Conservation (phyloP, 1,140 invertebrate species). For the Sycobia sp. region DNA sequence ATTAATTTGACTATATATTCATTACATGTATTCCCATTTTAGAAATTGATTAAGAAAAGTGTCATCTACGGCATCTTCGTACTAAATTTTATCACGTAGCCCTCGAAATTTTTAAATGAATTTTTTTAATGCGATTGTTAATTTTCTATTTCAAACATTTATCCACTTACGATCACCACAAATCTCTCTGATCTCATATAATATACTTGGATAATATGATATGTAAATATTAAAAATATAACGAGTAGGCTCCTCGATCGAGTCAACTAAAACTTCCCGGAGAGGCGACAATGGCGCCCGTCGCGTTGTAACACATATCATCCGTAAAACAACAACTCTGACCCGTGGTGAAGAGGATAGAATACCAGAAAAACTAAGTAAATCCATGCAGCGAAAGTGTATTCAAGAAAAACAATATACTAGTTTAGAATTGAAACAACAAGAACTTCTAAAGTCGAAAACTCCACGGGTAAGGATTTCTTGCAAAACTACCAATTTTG, state of each 20-base stretch:
- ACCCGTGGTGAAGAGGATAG: constrained; percentile 84
- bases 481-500: constrained; percentile 34
- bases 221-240: no score
- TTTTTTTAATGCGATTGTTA: no score
- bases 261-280: constrained; percentile 80
- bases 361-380: constrained; percentile 72
- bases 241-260: constrained; percentile 71
- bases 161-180: no score
- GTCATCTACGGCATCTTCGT: no score
- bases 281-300: constrained; percentile 75
- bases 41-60: no score
- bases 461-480: constrained; percentile 52
- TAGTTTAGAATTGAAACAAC: constrained; percentile 52
- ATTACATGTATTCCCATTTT: no score
- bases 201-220: no score
- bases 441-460: constrained; percentile 49
- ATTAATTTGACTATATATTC: no score
- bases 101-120: no score
- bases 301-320: constrained; percentile 83
- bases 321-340: constrained; percentile 88
- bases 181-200: no score
- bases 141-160: no score
- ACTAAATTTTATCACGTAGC: no score
- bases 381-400: constrained; percentile 60
- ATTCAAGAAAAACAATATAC: constrained; percentile 56